Percentiles rank a stretch among this genome's conserved stretches.
phyloP scores from a whole-genome alignment of 2,113 vertebrate genomes.

The Peromyscus californicus region DNA sequence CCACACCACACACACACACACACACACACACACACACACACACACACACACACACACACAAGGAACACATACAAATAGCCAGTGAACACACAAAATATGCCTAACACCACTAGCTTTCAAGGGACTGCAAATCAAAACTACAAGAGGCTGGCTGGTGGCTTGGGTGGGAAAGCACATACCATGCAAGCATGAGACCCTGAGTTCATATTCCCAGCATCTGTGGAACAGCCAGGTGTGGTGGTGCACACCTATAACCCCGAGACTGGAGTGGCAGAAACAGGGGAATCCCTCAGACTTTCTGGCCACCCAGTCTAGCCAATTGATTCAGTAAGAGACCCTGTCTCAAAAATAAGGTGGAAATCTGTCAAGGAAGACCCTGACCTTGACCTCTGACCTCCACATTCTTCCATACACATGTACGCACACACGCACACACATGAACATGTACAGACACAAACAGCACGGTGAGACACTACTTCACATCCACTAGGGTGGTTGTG shows the following conservation, averaged over 20 bases:
- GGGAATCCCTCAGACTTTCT: neutral
- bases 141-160: neutral
- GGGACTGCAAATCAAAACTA: constrained; percentile 39
- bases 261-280: too few relatives aligned
- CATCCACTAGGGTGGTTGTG: neutral
- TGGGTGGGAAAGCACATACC: neutral
- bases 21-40: constrained; percentile 27
- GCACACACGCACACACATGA: too few relatives aligned
- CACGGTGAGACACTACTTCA: neutral
- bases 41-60: neutral
- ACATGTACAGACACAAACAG: neutral
- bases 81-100: neutral
- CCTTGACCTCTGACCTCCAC: neutral
- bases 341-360: neutral
- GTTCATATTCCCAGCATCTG: neutral
- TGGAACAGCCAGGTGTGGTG: neutral
- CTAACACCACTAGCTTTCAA: constrained; percentile 39
- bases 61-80: constrained; percentile 25
- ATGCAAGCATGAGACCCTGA: too few relatives aligned
- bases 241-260: too few relatives aligned
- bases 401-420: neutral
- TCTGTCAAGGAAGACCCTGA: neutral
- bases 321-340: neutral
- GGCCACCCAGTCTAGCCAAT: neutral
- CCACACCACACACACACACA: neutral